Conservation (phyloP, 2,797 vertebrate species). For the Macropodus opercularis region DNA sequence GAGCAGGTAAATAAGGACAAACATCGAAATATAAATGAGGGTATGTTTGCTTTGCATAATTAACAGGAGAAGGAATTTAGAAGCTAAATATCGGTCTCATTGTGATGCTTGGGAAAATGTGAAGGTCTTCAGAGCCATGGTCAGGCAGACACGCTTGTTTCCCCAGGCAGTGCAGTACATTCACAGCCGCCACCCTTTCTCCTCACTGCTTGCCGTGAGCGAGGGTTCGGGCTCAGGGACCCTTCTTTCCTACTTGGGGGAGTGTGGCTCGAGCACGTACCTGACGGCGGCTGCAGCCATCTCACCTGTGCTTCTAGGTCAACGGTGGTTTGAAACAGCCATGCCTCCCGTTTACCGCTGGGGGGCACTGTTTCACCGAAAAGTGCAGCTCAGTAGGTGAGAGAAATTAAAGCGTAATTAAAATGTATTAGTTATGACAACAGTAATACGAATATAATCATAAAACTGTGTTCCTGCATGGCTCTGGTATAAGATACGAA, state of each 20-base stretch:
- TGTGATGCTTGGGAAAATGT: too few relatives aligned
- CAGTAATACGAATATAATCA: neutral
- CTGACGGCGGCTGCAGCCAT: conserved; percentile 86
- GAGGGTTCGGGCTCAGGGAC: conserved; percentile 89
- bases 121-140: too few relatives aligned
- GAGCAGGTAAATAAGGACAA: conserved; percentile 70
- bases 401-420: conserved; percentile 17
- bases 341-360: conserved; percentile 83
- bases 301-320: conserved; percentile 87
- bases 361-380: conserved; percentile 82
- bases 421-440: neutral
- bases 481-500: conserved; percentile 73
- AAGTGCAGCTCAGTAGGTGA: conserved; percentile 87
- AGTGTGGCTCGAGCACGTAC: conserved; percentile 87
- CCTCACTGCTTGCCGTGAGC: conserved; percentile 84
- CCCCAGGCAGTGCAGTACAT: conserved; percentile 81
- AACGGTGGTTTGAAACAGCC: conserved; percentile 85
- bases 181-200: conserved; percentile 79
- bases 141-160: too few relatives aligned
- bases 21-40: too few relatives aligned
- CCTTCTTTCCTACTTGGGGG: conserved; percentile 89
- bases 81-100: too few relatives aligned
- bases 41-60: neutral
- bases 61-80: too few relatives aligned
- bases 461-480: neutral